Conservation (phyloP, 1,140 invertebrate genomes). For the Trachelipus rathkii region DNA sequence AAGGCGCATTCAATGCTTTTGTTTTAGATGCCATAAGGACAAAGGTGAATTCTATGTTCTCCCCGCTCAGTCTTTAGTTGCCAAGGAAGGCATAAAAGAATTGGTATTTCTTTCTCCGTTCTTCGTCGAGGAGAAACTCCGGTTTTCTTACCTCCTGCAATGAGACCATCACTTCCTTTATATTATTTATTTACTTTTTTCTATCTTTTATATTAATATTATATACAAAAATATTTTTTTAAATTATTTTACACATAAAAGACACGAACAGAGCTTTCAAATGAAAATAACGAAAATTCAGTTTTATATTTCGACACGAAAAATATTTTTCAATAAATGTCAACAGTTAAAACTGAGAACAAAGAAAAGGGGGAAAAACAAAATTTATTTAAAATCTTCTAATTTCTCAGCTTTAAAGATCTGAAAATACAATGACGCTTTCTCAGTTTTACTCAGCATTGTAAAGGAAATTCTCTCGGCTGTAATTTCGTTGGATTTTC, state of each 20-base stretch:
- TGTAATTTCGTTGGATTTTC: conserved; percentile 8
- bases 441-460: not conserved
- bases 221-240: too few relatives aligned
- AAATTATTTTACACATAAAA: too few relatives aligned
- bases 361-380: not conserved
- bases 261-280: too few relatives aligned
- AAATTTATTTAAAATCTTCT: conserved; percentile 3
- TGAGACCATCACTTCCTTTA: not conserved
- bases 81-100: too few relatives aligned
- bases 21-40: conserved; percentile 6
- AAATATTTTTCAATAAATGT: too few relatives aligned
- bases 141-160: not conserved
- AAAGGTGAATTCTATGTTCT: too few relatives aligned
- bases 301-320: too few relatives aligned
- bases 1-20: conserved; percentile 12
- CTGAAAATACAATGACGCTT: conserved; percentile 7
- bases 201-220: too few relatives aligned
- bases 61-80: too few relatives aligned
- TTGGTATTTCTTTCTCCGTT: not conserved
- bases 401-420: conserved; percentile 13
- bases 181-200: too few relatives aligned
- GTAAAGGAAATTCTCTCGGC: conserved; percentile 6
- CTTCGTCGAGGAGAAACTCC: not conserved
- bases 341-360: not conserved
- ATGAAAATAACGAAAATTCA: too few relatives aligned